Base-by-base conservation (phyloP, 2,888 invertebrate species). In the Osedax frankpressi region DNA sequence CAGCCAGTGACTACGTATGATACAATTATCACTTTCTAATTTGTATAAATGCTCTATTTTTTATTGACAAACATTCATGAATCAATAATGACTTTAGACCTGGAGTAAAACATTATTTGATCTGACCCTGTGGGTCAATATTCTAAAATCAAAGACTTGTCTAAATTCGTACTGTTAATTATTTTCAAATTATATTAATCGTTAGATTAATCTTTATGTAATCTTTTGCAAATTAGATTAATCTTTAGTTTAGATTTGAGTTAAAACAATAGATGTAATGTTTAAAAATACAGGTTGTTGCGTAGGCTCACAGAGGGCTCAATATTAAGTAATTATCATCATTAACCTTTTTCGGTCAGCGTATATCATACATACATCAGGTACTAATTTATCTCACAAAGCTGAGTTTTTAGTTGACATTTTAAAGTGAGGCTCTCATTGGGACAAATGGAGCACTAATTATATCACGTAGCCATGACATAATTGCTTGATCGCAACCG, bases 391-490 rank as follows among this genome's bases (percentile, higher is more conserved):
- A 11, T 65, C 65, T 65, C 65, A 19, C 65, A 65, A 65, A 65
- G 24, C 25, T 1, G 6, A 24, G 65, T 65, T 65, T 65, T 19
- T 24, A 65, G 24, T 24, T 65, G 65, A 65, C 65, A 65, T 65
- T 65, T 65, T 65, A 11, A 65, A 14, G 65, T 65, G 14, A 65
- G 65, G 65, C 65, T 14, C 25, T 65, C 63, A 6, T 11, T 62
- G 63, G 1, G 63, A 65, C 65, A 65, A 65, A 25, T 65, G 19
- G 19, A 65, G 65, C 65, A 65, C 24, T 65, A 65, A 65, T 65
- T 65, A 65, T 65, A 65, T n/a, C n/a, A 65, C 2, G 65, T 24
- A 65, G 65, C 65, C 65, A 65, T 11, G 24, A 65, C 65, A 65
- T 24, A 65, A 65, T 65, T 11, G 1, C 19, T 19, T 65, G 6